Percentiles rank a stretch among this genome's conserved stretches.
phyloP scores from a whole-genome alignment of 2,888 invertebrate species.

The Gymnosoma rotundatum region DNA sequence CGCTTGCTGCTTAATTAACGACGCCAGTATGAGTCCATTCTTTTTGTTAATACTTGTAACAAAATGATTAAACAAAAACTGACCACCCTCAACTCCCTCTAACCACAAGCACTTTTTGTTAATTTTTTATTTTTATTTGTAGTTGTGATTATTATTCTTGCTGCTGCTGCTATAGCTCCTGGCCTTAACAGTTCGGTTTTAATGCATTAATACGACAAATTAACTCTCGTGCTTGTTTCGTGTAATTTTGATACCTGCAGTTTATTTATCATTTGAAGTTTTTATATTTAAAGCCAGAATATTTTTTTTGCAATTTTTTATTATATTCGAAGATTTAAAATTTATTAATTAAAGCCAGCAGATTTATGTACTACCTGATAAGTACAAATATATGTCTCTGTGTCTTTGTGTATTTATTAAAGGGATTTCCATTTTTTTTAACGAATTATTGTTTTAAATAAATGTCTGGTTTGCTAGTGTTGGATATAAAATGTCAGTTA shows the following conservation, averaged over 20 bases:
- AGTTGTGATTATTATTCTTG: not conserved
- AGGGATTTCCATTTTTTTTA: slow-evolving; percentile 56
- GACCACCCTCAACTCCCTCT: slow-evolving; percentile 27
- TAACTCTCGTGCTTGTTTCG: slow-evolving; percentile 64
- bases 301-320: slow-evolving; percentile 47
- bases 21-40: not conserved
- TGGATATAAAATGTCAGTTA: slow-evolving; percentile 71
- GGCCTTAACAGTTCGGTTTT: slow-evolving; percentile 47
- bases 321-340: slow-evolving; percentile 65
- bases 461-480: slow-evolving; percentile 18
- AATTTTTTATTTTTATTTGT: slow-evolving; percentile 2
- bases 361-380: slow-evolving; percentile 50
- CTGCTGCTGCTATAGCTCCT: not conserved
- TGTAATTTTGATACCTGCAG: slow-evolving; percentile 64
- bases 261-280: slow-evolving; percentile 72
- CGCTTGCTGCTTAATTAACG: not conserved
- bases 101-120: slow-evolving; percentile 6
- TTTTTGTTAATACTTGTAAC: slow-evolving; percentile 38
- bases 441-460: slow-evolving; percentile 28
- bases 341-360: slow-evolving; percentile 73
- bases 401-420: slow-evolving; percentile 47
- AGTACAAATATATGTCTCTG: not conserved
- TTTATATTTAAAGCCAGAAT: slow-evolving; percentile 66
- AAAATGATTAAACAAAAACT: slow-evolving; percentile 57
- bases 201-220: slow-evolving; percentile 73